These are phyloP conservation scores for Cheilosia vernalis DNA, from an alignment of 2,888 invertebrate species.

Conservation along the genomic window DNA sequence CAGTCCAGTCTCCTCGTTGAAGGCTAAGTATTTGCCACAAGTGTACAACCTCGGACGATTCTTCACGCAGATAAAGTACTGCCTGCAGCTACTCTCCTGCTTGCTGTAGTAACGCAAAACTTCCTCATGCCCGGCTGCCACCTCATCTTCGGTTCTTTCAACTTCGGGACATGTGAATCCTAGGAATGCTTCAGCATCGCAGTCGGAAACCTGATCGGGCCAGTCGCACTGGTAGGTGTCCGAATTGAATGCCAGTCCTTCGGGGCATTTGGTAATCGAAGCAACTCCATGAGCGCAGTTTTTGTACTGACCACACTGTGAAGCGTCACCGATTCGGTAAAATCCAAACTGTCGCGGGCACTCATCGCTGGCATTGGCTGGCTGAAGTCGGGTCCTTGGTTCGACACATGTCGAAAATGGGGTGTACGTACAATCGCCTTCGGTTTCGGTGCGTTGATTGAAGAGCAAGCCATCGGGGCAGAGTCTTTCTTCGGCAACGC, in stretches of 20 bases:
- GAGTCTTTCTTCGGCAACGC: conserved; percentile 88
- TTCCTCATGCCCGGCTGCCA: conserved; percentile 79
- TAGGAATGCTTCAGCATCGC: conserved; percentile 90
- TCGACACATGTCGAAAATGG: conserved; percentile 91
- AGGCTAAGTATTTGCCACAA: conserved; percentile 91
- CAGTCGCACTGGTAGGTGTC: conserved; percentile 92
- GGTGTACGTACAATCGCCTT: conserved; percentile 91
- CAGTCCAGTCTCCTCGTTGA: conserved; percentile 88
- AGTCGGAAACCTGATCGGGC: conserved; percentile 92
- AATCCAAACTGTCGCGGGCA: conserved; percentile 87
- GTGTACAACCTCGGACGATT: conserved; percentile 89
- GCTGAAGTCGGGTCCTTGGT: conserved; percentile 86
- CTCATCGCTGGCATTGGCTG: conserved; percentile 86
- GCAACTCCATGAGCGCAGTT: conserved; percentile 92
- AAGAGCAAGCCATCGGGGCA: conserved; percentile 93
- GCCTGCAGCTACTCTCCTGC: conserved; percentile 89
- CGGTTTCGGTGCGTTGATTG: conserved; percentile 85
- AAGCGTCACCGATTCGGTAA: conserved; percentile 87
- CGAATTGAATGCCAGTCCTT: conserved; percentile 91
- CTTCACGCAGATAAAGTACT: conserved; percentile 91
- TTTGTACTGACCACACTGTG: conserved; percentile 90
- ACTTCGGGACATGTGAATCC: conserved; percentile 91
- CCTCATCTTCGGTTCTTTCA: conserved; percentile 78
- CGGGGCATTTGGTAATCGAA: conserved; percentile 90
- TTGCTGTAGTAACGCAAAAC: conserved; percentile 83